Base-by-base conservation (phyloP, 1,140 invertebrate species). In the Mactra quadrangularis region DNA sequence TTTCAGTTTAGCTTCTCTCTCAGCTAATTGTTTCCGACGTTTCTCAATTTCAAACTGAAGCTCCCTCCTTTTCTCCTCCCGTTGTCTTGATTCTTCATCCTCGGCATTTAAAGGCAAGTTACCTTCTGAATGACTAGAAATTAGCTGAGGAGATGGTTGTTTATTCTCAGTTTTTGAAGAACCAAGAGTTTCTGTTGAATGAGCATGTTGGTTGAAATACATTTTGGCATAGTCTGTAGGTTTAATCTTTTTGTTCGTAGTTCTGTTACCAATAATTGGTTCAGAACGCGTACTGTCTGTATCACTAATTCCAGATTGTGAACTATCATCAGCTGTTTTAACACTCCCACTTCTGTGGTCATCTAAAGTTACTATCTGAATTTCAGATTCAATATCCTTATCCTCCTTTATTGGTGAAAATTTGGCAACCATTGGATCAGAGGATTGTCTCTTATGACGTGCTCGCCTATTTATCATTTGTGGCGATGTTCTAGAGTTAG, bases 11-110 rank as follows among this genome's bases (percentile, higher is more conserved):
- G 94, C 93, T 66, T 95, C 94, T 82, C 95, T 94, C 87, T 95
- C 95, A 7, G 70, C 68, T n/a, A 96, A 94, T 87, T 95, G 95
- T 77, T 94, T 93, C 66, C 95, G 93, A 3, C 95, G 89, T 41
- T 95, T 92, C 4, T 95, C 94, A 75, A 95, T 95, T 90, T 96
- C 95, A 15, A 94, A 94, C 88, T 95, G 95, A 57, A 95, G 94
- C 83, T 94, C 93, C 17, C 94, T 93, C 83, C 95, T 95, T 87
- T 95, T 95, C 85, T 95, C 94, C 87, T 95, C 95, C 3, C 88
- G 79, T 11, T 75, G 71, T 71, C 83, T 47, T 1, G 84, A 87
- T 60, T 79, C 78, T 47, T 90, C 89, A 33, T 91, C 89, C 55
- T 91, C 87, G 0, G 86, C 83, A 75, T 84, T 78, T 25, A 85